phyloP scores from a whole-genome alignment of 2,113 vertebrate species.

The Candoia aspera region DNA sequence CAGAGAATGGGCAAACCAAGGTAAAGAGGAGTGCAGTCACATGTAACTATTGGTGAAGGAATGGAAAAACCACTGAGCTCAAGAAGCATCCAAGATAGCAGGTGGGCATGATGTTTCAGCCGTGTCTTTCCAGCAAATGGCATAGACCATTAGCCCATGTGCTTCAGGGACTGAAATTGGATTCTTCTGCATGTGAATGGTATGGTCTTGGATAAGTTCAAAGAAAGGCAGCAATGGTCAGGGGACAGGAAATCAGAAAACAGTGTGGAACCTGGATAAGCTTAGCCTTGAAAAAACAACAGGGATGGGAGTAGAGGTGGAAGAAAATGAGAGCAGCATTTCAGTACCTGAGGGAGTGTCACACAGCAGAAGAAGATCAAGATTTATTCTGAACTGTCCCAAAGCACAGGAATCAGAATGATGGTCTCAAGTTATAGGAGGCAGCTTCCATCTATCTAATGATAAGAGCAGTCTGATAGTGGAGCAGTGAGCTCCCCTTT shows the following conservation, averaged over 20 bases:
- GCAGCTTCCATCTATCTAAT: background rate
- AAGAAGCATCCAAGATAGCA: background rate
- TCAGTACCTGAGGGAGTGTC: background rate
- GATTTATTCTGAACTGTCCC: background rate
- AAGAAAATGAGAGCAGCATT: background rate
- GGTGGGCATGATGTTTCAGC: background rate
- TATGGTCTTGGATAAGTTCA: background rate
- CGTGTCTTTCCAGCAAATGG: background rate
- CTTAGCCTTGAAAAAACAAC: background rate
- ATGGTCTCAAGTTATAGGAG: background rate
- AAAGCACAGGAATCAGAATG: background rate
- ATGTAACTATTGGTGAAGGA: background rate
- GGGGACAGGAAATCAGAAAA: background rate
- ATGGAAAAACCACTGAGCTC: background rate
- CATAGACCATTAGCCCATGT: background rate
- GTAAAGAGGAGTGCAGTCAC: background rate
- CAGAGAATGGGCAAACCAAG: background rate
- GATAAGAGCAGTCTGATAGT: background rate
- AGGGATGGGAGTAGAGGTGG: background rate
- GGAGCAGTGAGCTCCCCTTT: background rate
- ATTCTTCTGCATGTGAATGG: background rate
- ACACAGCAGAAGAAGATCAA: background rate
- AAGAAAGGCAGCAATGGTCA: background rate
- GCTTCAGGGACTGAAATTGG: background rate
- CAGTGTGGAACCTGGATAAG: background rate